A percentile compares a stretch with the other conserved stretches of the same genome.
Conservation (phyloP, 92 coral and sea anemone species). For the Zoanthus sansibaricus region DNA sequence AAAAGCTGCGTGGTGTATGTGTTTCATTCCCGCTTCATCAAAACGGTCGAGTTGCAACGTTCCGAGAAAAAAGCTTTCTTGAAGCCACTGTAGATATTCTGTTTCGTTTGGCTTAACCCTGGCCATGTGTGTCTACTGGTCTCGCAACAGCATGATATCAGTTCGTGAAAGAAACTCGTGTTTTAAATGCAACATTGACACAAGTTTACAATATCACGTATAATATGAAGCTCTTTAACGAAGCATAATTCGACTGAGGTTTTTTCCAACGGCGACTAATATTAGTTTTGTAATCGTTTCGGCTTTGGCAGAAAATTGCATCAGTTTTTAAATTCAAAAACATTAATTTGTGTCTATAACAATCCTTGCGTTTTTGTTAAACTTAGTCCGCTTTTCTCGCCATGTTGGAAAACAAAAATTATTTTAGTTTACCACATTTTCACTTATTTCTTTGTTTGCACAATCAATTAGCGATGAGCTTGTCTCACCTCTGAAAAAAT, state of each 20-base stretch:
- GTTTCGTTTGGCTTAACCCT: constrained; percentile 48
- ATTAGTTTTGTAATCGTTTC: constrained; percentile 1
- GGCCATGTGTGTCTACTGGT: background rate
- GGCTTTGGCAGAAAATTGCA: constrained; percentile 24
- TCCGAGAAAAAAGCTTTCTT: constrained; percentile 69
- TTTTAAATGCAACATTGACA: background rate
- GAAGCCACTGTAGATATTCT: constrained; percentile 77
- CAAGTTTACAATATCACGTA: background rate
- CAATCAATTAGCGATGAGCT: constrained; percentile 28
- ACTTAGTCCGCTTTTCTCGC: constrained; percentile 4
- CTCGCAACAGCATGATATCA: background rate
- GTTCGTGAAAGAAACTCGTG: background rate
- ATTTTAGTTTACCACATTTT: constrained; percentile 11
- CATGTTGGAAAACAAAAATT: background rate
- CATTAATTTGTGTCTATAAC: background rate
- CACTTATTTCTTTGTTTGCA: constrained; percentile 9
- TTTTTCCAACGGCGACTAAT: constrained; percentile 24
- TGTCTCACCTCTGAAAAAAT: constrained; percentile 1
- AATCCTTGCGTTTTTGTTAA: background rate
- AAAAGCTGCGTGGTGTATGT: constrained; percentile 73
- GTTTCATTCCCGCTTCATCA: constrained; percentile 79
- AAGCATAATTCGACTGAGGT: background rate
- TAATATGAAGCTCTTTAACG: constrained; percentile 22
- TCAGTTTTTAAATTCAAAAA: constrained; percentile 22
- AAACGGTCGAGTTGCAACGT: constrained; percentile 62